Evolutionary conservation across 1,140 invertebrate genomes (phyloP), one percentile per base, ranked within the genome.

Genomic region (Pseudobourletiella spinata): DNA sequence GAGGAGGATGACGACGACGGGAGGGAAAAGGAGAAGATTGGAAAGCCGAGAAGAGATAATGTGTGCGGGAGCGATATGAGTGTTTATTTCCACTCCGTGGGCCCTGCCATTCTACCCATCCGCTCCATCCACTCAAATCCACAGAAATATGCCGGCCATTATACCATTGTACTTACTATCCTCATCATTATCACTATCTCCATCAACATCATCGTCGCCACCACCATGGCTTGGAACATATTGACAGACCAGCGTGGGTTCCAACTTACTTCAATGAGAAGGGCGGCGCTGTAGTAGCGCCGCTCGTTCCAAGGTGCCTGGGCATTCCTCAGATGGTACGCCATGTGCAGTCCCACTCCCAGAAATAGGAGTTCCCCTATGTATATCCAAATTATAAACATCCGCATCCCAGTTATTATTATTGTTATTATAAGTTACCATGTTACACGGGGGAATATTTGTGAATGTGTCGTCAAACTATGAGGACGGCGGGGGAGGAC

Each of bases 251-350:
- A n/a, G n/a, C n/a, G n/a, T n/a, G n/a, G n/a, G n/a, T n/a, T n/a
- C n/a, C n/a, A 11, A 39, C 56, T 58, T 28, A 84, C 81, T 75
- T 95, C 91, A 58, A 86, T 77, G 67, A 81, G 81, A 44, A 93
- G 81, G 18, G 88, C 84, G 32, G 83, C 81, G 51, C 86, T 84
- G 57, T 66, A 80, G 75, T 85, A 90, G 24, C 83, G 80, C 30
- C 89, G 82, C 75, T 91, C 90, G 69, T 86, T 80, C 71, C 84
- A 87, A 66, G 89, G 88, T 3, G 86, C 87, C 56, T 85, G 83
- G n/a, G 91, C 90, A 72, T 90, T 89, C 15, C 86, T 76, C 43
- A 85, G 82, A 42, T 87, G 86, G 71, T 88, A 86, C 20, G 88
- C 86, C 62, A 94, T 78, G 72, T 91, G 84, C 1, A 93, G 80